These are phyloP conservation scores for Natator depressus DNA, from an alignment of 2,113 vertebrate species.

Conservation along the genomic window DNA sequence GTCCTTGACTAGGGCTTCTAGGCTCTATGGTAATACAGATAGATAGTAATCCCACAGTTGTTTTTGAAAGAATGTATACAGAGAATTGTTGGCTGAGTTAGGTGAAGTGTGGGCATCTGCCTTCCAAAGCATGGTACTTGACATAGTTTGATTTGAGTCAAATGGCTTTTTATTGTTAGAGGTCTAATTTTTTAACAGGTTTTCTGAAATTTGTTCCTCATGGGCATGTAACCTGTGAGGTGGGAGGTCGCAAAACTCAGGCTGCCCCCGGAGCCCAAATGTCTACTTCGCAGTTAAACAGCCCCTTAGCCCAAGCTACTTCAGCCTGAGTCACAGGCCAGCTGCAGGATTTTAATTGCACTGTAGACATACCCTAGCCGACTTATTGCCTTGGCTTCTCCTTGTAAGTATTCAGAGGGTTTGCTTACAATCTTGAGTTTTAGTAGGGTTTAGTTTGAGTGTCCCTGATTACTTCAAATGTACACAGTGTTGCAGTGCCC, in stretches of 20 bases:
- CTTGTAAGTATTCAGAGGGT: not conserved
- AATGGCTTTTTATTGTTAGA: not conserved
- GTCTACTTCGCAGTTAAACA: not conserved
- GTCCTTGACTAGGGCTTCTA: not conserved
- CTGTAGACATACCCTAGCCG: not conserved
- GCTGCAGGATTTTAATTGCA: not conserved
- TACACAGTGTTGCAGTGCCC: not conserved
- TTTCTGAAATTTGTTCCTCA: not conserved
- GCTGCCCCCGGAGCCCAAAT: not conserved
- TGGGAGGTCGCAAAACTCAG: not conserved
- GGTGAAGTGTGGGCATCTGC: not conserved
- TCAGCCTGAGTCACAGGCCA: not conserved
- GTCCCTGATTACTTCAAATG: not conserved
- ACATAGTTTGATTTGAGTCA: not conserved
- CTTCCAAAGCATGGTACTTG: not conserved
- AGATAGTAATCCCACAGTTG: not conserved
- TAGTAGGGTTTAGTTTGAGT: not conserved
- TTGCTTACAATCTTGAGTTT: not conserved
- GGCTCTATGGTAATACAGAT: not conserved
- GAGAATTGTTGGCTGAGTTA: not conserved
- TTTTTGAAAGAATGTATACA: not conserved
- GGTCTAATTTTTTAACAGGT: not conserved
- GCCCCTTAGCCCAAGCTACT: not conserved
- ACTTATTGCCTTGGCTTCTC: not conserved
- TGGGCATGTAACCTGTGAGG: not conserved